Evolutionary conservation across 2,797 vertebrate species (phyloP), one percentile per base, ranked within the genome.

Genomic region (Betta splendens): DNA sequence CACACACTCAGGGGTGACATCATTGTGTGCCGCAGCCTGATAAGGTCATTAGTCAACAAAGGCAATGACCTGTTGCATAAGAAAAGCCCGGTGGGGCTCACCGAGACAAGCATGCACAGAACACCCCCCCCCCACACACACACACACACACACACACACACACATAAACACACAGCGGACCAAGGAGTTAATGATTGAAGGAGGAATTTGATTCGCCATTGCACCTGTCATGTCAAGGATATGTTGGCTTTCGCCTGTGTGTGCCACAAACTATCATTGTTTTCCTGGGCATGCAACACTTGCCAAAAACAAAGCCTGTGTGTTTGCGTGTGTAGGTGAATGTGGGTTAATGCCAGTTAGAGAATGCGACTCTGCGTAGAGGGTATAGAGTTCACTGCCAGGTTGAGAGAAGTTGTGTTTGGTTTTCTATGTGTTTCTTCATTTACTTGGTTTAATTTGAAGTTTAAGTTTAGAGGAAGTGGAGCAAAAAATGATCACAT

Each of bases 131-230:
- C 16, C 40, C 18, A 28, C 37, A 16, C 18, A 20, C 40, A 28
- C 21, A 43, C 15, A 52, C 45, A 51, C 20, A 33, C 22, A 23
- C 26, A 16, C 9, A 16, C 47, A 25, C 40, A 36, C 44, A 53
- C 46, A 43, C 9, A 56, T 20, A 35, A 48, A 61, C 31, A 70
- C 28, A 60, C 9, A 71, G 33, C 46, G 55, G 43, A 44, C 45
- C 22, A 58, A 61, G 42, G 42, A 56, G 87, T 88, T 85, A 86
- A 88, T 89, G 77, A 90, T 89, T 88, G 81, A 35, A 25, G 39
- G 45, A 52, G 79, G 69, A 81, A 88, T 66, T 59, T 84, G 79
- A 87, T 77, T 75, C 54, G 78, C 66, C 71, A 38, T 55, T 81
- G 77, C 84, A 87, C 79, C 83, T 85, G 83, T 89, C 66, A 78